These are phyloP conservation scores for Gymnothorax reevesii DNA, from an alignment of 2,797 vertebrate genomes.

Conservation along the genomic window DNA sequence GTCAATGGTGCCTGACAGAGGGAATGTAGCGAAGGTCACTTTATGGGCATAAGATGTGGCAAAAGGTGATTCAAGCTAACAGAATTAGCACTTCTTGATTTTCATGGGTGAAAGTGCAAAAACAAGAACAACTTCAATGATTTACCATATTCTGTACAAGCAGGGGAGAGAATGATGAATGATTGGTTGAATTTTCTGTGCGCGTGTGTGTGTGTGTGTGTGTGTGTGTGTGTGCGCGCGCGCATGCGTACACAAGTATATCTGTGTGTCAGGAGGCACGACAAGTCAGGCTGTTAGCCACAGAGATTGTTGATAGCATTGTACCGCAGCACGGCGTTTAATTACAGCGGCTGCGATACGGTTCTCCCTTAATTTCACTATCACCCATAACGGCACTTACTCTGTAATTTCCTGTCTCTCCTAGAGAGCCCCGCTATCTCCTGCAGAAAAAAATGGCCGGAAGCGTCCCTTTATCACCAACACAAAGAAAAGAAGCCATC, in stretches of 20 bases:
- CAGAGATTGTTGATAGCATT: slow-evolving; percentile 57
- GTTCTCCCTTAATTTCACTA: slow-evolving; percentile 71
- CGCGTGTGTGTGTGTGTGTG: slow-evolving; percentile 15
- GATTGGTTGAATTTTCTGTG: background rate
- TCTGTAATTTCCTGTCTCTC: slow-evolving; percentile 77
- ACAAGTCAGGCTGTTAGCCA: slow-evolving; percentile 56
- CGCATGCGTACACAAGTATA: slow-evolving; percentile 31
- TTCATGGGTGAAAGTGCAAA: background rate
- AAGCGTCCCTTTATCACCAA: slow-evolving; percentile 70
- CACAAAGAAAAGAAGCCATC: slow-evolving; percentile 58
- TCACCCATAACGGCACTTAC: slow-evolving; percentile 74
- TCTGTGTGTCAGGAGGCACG: slow-evolving; percentile 35
- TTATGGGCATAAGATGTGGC: background rate
- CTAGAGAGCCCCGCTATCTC: slow-evolving; percentile 68
- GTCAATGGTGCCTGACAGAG: slow-evolving; percentile 15
- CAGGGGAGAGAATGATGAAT: too few species aligned
- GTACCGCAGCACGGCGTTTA: slow-evolving; percentile 61
- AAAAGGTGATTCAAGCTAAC: background rate
- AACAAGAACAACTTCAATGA: background rate
- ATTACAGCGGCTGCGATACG: slow-evolving; percentile 69
- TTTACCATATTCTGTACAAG: background rate
- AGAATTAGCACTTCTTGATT: slow-evolving; percentile 3
- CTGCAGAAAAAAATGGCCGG: slow-evolving; percentile 62
- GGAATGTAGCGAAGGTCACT: slow-evolving; percentile 8
- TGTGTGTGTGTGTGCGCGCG: slow-evolving; percentile 22